phyloP scores from a whole-genome alignment of 2,113 vertebrate genomes.

The Lepisosteus oculatus region DNA sequence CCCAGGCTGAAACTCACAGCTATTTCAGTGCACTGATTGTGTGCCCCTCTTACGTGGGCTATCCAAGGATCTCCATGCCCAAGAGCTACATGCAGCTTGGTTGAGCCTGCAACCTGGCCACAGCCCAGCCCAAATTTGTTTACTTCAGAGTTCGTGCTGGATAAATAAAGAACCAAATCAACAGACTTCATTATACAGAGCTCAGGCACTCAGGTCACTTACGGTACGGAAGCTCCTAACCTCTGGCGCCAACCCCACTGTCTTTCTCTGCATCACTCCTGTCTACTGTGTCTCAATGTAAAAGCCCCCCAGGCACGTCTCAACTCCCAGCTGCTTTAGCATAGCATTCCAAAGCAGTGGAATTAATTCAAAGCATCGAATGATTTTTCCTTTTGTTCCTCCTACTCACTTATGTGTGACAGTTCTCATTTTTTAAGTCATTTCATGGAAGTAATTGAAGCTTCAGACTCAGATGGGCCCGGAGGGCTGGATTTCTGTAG shows the following conservation, averaged over 20 bases:
- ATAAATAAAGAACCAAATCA: no score
- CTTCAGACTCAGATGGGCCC: conserved; percentile 32
- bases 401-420: conserved; percentile 33
- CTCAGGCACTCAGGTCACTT: no score
- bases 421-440: conserved; percentile 9
- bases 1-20: no score
- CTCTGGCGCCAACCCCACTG: conserved; percentile 9
- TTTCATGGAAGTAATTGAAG: conserved; percentile 44
- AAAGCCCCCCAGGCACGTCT: conserved; percentile 39
- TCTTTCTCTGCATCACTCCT: neutral
- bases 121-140: no score
- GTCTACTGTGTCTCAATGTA: conserved; percentile 23
- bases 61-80: no score
- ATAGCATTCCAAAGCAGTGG: conserved; percentile 48
- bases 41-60: no score
- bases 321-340: conserved; percentile 46
- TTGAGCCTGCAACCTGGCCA: no score
- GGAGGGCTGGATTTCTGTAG: conserved; percentile 26
- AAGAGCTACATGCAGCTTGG: conserved; percentile 32
- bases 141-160: no score
- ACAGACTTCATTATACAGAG: no score
- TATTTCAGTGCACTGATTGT: no score
- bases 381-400: conserved; percentile 33
- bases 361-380: conserved; percentile 51
- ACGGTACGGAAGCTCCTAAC: no score